A percentile compares a stretch with the other conserved stretches of the same genome.
Evolutionary conservation across 1,140 invertebrate genomes (phyloP).

Genomic region (Xylocopa sonorina): DNA sequence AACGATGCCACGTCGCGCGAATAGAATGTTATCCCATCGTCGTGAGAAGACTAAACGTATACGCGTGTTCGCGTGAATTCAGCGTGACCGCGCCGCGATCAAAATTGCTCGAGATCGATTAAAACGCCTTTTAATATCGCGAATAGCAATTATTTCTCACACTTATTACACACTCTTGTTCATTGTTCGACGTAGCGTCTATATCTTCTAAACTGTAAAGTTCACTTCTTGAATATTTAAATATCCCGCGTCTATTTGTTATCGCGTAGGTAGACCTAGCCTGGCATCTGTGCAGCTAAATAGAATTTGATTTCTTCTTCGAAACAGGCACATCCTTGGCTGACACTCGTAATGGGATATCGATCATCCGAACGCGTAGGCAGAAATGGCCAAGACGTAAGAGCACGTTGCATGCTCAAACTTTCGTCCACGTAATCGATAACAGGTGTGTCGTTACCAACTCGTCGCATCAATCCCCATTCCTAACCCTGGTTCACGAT

Average conservation of each 20-base stretch:
- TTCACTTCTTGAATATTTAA: not conserved
- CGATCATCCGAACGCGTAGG: not conserved
- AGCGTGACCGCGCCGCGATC: not conserved
- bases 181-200: not conserved
- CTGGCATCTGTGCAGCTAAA: not conserved
- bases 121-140: not conserved
- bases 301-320: not conserved
- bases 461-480: not conserved
- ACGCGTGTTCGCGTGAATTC: not conserved
- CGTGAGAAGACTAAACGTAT: not conserved
- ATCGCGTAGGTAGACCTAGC: not conserved
- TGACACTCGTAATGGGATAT: not conserved
- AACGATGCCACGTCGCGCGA: not conserved
- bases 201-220: not conserved
- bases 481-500: too few species aligned
- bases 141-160: not conserved
- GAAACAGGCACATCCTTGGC: not conserved
- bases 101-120: not conserved
- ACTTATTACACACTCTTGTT: not conserved
- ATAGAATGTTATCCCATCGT: not conserved
- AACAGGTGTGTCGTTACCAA: conserved; percentile 13
- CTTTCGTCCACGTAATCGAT: not conserved
- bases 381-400: not conserved
- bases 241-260: not conserved
- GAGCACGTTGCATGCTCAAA: not conserved